These are phyloP conservation scores for Heterotilapia buettikoferi DNA, from an alignment of 2,113 vertebrate species.

Conservation along the genomic window DNA sequence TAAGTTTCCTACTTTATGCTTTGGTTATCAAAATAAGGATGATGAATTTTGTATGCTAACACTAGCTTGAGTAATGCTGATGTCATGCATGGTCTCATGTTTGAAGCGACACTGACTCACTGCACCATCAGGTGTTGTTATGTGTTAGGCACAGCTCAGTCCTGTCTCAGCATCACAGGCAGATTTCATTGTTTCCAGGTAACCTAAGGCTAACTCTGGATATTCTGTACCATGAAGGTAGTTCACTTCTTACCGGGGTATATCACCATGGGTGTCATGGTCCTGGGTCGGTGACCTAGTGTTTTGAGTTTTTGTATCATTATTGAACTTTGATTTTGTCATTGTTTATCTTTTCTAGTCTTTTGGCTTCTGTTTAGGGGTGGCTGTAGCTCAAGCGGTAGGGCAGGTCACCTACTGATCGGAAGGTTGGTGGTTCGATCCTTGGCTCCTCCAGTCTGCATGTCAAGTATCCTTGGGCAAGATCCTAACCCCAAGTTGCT, in stretches of 20 bases:
- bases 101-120: not conserved
- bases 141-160: not conserved
- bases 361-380: not conserved
- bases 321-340: not conserved
- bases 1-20: not conserved
- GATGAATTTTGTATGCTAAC: not conserved
- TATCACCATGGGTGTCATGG: not conserved
- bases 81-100: not conserved
- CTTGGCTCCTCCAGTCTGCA: fast-evolving
- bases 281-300: not conserved
- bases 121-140: not conserved
- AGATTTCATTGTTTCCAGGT: not conserved
- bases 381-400: not conserved
- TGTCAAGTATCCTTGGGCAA: not conserved
- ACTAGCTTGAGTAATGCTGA: not conserved
- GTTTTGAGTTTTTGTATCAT: not conserved
- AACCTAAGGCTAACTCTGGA: not conserved
- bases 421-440: not conserved
- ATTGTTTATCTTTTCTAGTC: not conserved
- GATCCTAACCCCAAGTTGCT: not conserved
- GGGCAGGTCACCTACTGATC: not conserved
- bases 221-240: not conserved
- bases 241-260: not conserved
- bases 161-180: not conserved
- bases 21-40: not conserved